Evolutionary conservation across 1,140 invertebrate genomes (phyloP).

Genomic region (Saccostrea cuccullata): DNA sequence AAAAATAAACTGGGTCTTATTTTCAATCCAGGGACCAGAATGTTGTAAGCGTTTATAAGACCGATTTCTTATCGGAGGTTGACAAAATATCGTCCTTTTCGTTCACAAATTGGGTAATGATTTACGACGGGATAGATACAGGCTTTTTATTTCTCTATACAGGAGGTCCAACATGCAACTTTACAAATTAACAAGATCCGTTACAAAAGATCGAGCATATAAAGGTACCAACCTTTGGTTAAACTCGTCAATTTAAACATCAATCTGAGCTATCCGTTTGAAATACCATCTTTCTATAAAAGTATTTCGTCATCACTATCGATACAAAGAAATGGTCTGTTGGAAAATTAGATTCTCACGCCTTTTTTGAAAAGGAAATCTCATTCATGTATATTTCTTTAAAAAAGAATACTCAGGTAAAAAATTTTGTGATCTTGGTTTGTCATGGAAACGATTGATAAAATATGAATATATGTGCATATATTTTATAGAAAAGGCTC

Average conservation of each 20-base stretch:
- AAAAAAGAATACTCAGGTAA: not conserved
- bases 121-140: conserved; percentile 13
- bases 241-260: not conserved
- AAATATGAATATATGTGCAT: conserved; percentile 35
- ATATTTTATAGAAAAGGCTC: conserved; percentile 13
- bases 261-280: not conserved
- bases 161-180: conserved; percentile 29
- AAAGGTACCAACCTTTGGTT: not conserved
- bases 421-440: not conserved
- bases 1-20: not conserved
- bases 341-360: not conserved
- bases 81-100: conserved; percentile 7
- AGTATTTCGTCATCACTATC: not conserved
- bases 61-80: conserved; percentile 12
- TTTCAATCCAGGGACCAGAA: not conserved
- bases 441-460: conserved; percentile 23
- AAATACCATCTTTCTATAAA: conserved; percentile 10
- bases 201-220: conserved; percentile 5
- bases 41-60: not conserved
- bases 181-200: conserved; percentile 16
- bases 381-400: conserved; percentile 23
- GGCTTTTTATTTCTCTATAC: conserved; percentile 27
- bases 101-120: conserved; percentile 18
- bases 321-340: not conserved
- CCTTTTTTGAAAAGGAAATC: not conserved